phyloP scores from a whole-genome alignment of 2,888 invertebrate genomes.

The Hyppa rectilinea region DNA sequence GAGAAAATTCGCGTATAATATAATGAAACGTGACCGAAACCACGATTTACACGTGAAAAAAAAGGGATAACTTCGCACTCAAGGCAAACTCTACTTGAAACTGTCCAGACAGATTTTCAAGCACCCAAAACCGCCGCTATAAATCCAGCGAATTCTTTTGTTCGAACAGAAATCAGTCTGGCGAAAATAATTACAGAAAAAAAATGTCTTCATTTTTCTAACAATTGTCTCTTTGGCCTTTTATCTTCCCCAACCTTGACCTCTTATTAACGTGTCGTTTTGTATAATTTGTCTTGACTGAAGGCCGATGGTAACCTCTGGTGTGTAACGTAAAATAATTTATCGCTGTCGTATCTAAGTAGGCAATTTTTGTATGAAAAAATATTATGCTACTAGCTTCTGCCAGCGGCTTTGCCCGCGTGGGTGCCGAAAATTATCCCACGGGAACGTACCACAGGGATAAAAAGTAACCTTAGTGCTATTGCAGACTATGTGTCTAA shows the following conservation, averaged over 20 bases:
- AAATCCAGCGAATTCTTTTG: slow-evolving; percentile 58
- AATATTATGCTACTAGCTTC: slow-evolving; percentile 6
- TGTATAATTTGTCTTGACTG: slow-evolving; percentile 65
- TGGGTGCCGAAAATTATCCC: too few species aligned
- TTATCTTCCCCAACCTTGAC: slow-evolving; percentile 56
- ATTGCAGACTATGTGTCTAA: too few species aligned
- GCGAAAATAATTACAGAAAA: slow-evolving; percentile 64
- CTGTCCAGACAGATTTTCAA: slow-evolving; percentile 29
- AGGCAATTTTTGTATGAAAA: slow-evolving; percentile 33
- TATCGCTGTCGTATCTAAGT: slow-evolving; percentile 48
- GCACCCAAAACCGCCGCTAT: slow-evolving; percentile 22
- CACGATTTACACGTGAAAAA: not conserved
- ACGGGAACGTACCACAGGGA: too few species aligned
- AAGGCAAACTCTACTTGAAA: slow-evolving; percentile 12
- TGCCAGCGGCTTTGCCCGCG: too few species aligned
- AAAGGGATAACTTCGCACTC: slow-evolving; percentile 9
- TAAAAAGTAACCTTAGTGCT: too few species aligned
- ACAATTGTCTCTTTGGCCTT: slow-evolving; percentile 58
- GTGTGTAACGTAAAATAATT: slow-evolving; percentile 59
- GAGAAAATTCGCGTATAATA: not conserved
- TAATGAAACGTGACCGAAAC: not conserved
- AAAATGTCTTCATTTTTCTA: slow-evolving; percentile 62
- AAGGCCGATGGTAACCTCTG: slow-evolving; percentile 55
- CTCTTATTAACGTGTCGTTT: slow-evolving; percentile 60
- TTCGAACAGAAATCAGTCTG: slow-evolving; percentile 48